phyloP scores from a whole-genome alignment of 2,888 invertebrate species.

The Achlya flavicornis region DNA sequence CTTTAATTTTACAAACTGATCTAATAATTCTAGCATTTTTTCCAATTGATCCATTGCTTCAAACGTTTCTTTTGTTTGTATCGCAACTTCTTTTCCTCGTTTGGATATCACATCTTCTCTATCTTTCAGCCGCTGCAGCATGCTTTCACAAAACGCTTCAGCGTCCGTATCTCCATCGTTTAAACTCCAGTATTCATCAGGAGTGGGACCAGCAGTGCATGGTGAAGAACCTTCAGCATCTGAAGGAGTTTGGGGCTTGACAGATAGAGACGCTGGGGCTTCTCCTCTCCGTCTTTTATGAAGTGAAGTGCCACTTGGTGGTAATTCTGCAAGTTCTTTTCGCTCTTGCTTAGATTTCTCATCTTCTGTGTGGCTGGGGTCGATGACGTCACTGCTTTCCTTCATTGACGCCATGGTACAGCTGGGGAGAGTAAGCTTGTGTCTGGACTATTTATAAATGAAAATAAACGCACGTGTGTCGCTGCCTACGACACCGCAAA shows the following conservation, averaged over 20 bases:
- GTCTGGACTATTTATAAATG: conserved; percentile 73
- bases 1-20: conserved; percentile 88
- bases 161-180: conserved; percentile 62
- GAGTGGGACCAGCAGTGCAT: conserved; percentile 67
- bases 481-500: conserved; percentile 46
- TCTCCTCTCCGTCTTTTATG: conserved; percentile 76
- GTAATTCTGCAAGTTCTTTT: conserved; percentile 65
- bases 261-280: conserved; percentile 70
- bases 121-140: conserved; percentile 70
- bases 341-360: conserved; percentile 35
- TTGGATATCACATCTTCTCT: conserved; percentile 75
- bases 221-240: conserved; percentile 76
- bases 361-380: conserved; percentile 34
- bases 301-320: conserved; percentile 71
- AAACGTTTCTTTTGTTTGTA: conserved; percentile 83
- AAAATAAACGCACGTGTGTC: conserved; percentile 76
- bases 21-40: conserved; percentile 89
- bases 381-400: conserved; percentile 66
- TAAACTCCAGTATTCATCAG: conserved; percentile 63
- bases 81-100: conserved; percentile 82
- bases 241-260: conserved; percentile 67
- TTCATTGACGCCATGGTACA: conserved; percentile 68
- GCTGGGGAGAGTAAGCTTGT: conserved; percentile 43
- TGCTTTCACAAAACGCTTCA: conserved; percentile 67
- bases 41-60: conserved; percentile 91